phyloP scores from a whole-genome alignment of 2,113 vertebrate genomes.

The Pungitius pungitius region DNA sequence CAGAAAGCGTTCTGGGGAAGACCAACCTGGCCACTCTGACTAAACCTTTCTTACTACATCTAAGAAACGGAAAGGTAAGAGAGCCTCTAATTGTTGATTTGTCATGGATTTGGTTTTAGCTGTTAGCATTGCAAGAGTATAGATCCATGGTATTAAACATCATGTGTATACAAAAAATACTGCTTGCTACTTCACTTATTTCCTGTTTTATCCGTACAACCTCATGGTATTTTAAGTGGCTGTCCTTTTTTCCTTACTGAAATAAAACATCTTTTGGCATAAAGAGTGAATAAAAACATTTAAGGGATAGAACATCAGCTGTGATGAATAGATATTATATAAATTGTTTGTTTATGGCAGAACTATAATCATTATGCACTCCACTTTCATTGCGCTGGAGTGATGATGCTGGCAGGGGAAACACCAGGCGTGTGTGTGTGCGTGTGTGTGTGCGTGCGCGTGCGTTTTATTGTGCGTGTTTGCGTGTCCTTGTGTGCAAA shows the following conservation, averaged over 20 bases:
- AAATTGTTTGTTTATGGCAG: not conserved
- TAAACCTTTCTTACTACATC: slow-evolving; percentile 87
- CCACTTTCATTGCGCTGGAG: slow-evolving; percentile 15
- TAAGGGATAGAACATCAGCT: not conserved
- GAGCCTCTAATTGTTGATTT: slow-evolving; percentile 14
- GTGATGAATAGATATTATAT: not conserved
- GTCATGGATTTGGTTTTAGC: not conserved
- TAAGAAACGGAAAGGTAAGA: slow-evolving; percentile 92
- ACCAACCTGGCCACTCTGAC: slow-evolving; percentile 83
- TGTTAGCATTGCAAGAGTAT: not conserved
- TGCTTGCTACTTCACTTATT: not conserved
- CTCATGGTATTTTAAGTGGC: not conserved
- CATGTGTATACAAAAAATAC: not conserved
- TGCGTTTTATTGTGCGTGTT: not conserved
- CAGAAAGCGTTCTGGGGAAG: slow-evolving; percentile 83
- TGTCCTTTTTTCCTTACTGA: not conserved
- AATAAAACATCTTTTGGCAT: not conserved
- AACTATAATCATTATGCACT: not conserved
- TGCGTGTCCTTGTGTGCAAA: slow-evolving; percentile 42
- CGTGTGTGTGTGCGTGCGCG: slow-evolving; percentile 18
- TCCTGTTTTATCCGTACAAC: not conserved
- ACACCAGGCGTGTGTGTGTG: slow-evolving; percentile 33
- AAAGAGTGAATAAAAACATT: not conserved
- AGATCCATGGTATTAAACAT: not conserved
- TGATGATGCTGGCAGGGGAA: slow-evolving; percentile 70